Conservation (phyloP, 2,888 invertebrate species). For the Noctua comes region DNA sequence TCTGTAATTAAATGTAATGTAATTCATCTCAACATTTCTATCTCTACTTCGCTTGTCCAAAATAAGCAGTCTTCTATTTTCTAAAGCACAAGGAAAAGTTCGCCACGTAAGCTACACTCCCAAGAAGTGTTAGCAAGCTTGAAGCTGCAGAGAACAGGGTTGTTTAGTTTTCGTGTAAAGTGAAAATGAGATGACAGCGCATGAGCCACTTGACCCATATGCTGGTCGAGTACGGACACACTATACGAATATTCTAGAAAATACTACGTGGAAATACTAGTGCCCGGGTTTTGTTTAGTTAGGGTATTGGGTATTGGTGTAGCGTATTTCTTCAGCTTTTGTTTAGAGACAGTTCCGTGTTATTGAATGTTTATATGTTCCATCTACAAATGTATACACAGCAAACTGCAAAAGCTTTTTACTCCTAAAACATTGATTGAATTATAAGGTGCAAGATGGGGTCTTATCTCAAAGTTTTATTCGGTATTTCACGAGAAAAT, state of each 20-base stretch:
- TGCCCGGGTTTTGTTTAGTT: constrained; percentile 12
- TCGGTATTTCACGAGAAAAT: not conserved
- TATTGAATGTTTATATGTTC: not conserved
- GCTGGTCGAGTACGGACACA: constrained; percentile 18
- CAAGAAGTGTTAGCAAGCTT: constrained; percentile 28
- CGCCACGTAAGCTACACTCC: constrained; percentile 6
- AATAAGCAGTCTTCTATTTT: not conserved
- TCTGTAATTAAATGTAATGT: not conserved
- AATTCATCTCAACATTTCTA: not conserved
- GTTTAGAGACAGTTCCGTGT: not conserved
- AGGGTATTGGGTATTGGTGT: not conserved
- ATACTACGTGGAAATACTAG: constrained; percentile 14
- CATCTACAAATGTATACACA: not conserved
- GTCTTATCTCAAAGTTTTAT: not conserved
- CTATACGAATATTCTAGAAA: constrained; percentile 31
- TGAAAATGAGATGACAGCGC: constrained; percentile 63
- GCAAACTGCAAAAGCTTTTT: not conserved
- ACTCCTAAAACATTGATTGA: not conserved
- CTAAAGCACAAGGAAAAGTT: too few relatives aligned
- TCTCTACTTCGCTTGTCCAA: not conserved
- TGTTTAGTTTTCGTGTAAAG: constrained; percentile 54
- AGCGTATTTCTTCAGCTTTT: not conserved
- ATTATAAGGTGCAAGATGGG: not conserved
- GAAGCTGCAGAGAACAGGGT: constrained; percentile 32
- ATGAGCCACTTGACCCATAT: constrained; percentile 64